Base-by-base conservation (phyloP, 2,113 vertebrate species). In the Neodon shergylaensis region DNA sequence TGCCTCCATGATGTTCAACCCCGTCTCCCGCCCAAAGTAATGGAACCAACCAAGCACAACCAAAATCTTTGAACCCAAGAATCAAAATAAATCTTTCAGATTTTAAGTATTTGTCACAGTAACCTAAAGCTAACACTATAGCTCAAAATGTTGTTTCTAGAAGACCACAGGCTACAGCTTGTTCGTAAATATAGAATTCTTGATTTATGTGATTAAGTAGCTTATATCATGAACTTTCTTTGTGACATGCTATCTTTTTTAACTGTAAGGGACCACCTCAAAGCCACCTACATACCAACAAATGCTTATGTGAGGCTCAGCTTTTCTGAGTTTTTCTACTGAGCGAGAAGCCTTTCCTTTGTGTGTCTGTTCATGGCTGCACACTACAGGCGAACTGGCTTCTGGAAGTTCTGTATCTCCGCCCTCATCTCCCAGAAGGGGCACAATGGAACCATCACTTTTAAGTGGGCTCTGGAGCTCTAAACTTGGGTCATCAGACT, bases 171-270 rank as follows among this genome's bases (percentile, higher is more conserved):
- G 54, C 39, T 52, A 81, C 28, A 92, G 19, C 24, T 68, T 36
- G 0, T 58, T 96, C 78, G 28, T 68, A 94, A 88, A 77, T 73
- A 66, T 84, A 77, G 13, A 92, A 49, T 28, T 92, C 42, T 72
- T 49, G 90, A 42, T 93, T 49, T 92, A 42, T 93, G 49, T 49
- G 76, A 84, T 81, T 22, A 86, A 88, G 42, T 63, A 31, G 21
- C 73, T 94, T 79, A 95, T 81, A 52, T 61, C 24, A 84, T 4
- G 7, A 13, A 44, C 58, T 91, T 94, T 66, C 81, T 91, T 96
- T 94, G 77, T 92, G 86, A 83, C 52, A 81, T 28, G 0, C 16
- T 81, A 26, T 94, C 42, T 28, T 84, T 87, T 93, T 94, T 68
- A 90, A 49, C 7, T 26, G 74, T 42, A 92, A 88, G 28, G n/a